Evolutionary conservation across 1,140 invertebrate genomes (phyloP), one percentile per base, ranked within the genome.

Genomic region (Ylistrum balloti): DNA sequence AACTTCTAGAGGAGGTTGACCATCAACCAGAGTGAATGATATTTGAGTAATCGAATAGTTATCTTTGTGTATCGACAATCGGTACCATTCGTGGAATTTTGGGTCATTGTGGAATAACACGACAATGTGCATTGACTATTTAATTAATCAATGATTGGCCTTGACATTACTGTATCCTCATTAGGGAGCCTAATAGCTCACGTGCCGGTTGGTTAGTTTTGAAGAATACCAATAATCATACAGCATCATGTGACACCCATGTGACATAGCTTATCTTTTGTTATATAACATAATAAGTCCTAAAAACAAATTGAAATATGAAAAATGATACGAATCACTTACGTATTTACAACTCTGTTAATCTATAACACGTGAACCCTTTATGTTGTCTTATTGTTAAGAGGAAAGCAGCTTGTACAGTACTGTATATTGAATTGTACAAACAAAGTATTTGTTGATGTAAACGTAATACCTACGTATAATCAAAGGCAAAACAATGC

Each of bases 51-150:
- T 9, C 45, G 56, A 28, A 28, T 3, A 28, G 56, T 74, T 74
- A 5, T 28, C 56, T 74, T n/a, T n/a, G 9, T 74, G 56, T 74
- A 74, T 7, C n/a, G 22, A 74, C 56, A 28, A 74, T 74, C n/a
- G 5, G 56, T 74, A 28, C 7, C n/a, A 9, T 5, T n/a, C 28
- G 56, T 74, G 56, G 56, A 74, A 28, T 74, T 74, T n/a, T 74
- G 28, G n/a, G 5, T 74, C n/a, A 9, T 28, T 74, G n/a, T 74
- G 56, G 56, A 74, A n/a, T n/a, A n/a, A 28, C n/a, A 28, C 56
- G 56, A 74, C 56, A n/a, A 74, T 74, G 56, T 74, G n/a, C 56
- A 74, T 74, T 74, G 56, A 74, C 56, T 28, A 9, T n/a, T 74
- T n/a, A 28, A 5, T 74, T 22, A 74, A 74, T 9, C 56, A n/a